These are phyloP conservation scores for Emmelina monodactyla DNA, from an alignment of 2,888 invertebrate genomes.

Conservation along the genomic window DNA sequence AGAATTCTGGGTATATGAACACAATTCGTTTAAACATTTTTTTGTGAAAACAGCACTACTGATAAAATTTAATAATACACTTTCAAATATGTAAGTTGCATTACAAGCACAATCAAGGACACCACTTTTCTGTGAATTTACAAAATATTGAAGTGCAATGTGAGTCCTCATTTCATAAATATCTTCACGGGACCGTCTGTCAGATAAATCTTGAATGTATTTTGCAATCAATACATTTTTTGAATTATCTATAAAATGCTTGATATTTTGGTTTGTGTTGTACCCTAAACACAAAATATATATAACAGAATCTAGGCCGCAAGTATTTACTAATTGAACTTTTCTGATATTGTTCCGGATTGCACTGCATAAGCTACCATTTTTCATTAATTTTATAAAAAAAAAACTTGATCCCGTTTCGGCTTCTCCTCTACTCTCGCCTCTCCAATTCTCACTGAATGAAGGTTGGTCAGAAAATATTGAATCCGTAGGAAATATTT, in stretches of 20 bases:
- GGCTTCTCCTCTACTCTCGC: background rate
- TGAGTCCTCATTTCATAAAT: background rate
- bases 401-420: background rate
- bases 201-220: too few species aligned
- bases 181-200: background rate
- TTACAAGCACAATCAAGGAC: background rate
- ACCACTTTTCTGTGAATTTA: background rate
- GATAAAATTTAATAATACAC: background rate
- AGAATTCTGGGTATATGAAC: background rate
- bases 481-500: conserved; percentile 3
- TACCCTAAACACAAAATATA: conserved; percentile 4
- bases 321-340: conserved; percentile 3
- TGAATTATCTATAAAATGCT: conserved; percentile 1
- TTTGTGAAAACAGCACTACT: background rate
- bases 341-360: background rate
- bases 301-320: conserved; percentile 6
- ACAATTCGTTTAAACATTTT: background rate
- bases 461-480: conserved; percentile 5
- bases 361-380: conserved; percentile 3
- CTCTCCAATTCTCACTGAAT: conserved; percentile 2
- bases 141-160: conserved; percentile 2
- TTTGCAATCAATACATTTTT: background rate
- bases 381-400: background rate
- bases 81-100: background rate
- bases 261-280: conserved; percentile 2